These are phyloP conservation scores for Aepyceros melampus DNA, from an alignment of 2,113 vertebrate species.

Conservation along the genomic window DNA sequence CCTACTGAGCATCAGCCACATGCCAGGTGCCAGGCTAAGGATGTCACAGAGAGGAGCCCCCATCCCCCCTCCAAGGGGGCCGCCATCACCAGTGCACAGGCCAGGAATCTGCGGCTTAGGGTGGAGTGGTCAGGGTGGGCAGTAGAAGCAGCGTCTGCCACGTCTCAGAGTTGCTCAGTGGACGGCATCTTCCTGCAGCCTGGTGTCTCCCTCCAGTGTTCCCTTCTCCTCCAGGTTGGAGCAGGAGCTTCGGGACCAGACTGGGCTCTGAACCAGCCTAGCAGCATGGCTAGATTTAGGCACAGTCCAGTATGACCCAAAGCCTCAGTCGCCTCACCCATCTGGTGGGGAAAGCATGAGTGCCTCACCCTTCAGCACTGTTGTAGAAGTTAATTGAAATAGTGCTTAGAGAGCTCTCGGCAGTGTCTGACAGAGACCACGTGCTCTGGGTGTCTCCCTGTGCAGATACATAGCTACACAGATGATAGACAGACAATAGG, in stretches of 20 bases:
- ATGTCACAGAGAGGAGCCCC: background rate
- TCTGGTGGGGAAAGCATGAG: background rate
- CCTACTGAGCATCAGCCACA: background rate
- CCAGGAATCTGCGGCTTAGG: background rate
- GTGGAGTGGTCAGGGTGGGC: background rate
- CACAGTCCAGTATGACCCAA: background rate
- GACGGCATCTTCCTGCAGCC: background rate
- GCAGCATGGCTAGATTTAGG: too few relatives aligned
- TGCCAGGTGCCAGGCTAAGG: background rate
- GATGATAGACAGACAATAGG: background rate
- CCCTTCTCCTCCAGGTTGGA: background rate
- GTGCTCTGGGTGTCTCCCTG: accelerated
- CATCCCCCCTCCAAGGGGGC: background rate
- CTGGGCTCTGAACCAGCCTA: background rate
- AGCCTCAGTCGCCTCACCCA: background rate
- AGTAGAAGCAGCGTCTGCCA: background rate
- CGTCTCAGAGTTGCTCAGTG: accelerated
- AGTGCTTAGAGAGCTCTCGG: background rate
- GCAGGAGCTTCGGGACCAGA: background rate
- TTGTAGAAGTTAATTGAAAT: background rate
- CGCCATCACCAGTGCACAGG: accelerated
- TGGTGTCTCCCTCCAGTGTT: background rate
- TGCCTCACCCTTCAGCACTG: background rate
- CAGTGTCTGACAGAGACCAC: too few relatives aligned
- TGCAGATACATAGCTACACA: too few relatives aligned